Percentiles rank a stretch among this genome's conserved stretches.
Conservation (phyloP, 1,140 invertebrate genomes). For the Bombus waltoni region DNA sequence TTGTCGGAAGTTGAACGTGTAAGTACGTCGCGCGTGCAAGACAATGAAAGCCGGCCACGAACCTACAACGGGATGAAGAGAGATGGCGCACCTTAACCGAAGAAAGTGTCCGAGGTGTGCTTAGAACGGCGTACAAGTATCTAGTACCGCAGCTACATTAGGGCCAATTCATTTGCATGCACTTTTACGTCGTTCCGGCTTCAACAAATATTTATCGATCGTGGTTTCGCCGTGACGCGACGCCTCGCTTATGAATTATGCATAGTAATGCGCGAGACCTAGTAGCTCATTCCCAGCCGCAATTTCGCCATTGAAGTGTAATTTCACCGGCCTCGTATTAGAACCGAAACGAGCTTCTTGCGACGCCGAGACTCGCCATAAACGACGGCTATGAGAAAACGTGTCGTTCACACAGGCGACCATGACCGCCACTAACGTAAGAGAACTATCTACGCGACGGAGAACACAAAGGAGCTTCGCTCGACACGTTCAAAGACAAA, state of each 20-base stretch:
- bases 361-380: slow-evolving; percentile 27
- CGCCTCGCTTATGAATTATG: slow-evolving; percentile 79
- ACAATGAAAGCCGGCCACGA: neutral
- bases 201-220: slow-evolving; percentile 75
- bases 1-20: slow-evolving; percentile 9
- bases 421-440: neutral
- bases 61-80: no score
- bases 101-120: slow-evolving; percentile 31
- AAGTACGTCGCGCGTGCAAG: neutral
- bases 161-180: slow-evolving; percentile 69
- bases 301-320: slow-evolving; percentile 69
- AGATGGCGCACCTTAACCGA: neutral
- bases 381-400: slow-evolving; percentile 58
- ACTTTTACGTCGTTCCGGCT: slow-evolving; percentile 63
- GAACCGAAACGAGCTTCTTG: slow-evolving; percentile 63
- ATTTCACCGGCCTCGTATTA: slow-evolving; percentile 64
- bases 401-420: slow-evolving; percentile 46
- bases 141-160: slow-evolving; percentile 50
- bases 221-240: slow-evolving; percentile 72
- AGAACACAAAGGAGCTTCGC: slow-evolving; percentile 1
- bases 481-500: slow-evolving; percentile 13
- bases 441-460: slow-evolving; percentile 5
- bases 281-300: slow-evolving; percentile 69
- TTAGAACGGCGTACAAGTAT: slow-evolving; percentile 52
- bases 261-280: slow-evolving; percentile 71